Conservation (phyloP, 2,888 invertebrate species). For the Cataglyphis altisquamis region DNA sequence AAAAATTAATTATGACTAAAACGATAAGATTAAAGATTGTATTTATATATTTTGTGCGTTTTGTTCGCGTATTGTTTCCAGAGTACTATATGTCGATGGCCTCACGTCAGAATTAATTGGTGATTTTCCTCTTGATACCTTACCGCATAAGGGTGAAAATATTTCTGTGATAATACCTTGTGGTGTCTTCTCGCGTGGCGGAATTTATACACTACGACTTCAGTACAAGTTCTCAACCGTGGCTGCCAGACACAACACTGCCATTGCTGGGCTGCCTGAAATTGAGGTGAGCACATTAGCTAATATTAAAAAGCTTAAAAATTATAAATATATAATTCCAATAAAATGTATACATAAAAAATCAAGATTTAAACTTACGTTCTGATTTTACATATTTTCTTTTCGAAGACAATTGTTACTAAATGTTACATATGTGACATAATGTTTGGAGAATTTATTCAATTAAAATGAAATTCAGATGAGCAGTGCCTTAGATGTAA, state of each 20-base stretch:
- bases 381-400: neutral
- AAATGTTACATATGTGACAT: neutral
- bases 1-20: conserved; percentile 4
- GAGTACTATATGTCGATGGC: conserved; percentile 87
- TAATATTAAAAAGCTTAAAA: neutral
- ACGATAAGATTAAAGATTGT: neutral
- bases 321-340: neutral
- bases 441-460: neutral
- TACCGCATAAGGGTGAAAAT: conserved; percentile 77
- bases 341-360: neutral
- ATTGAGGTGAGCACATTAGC: conserved; percentile 73
- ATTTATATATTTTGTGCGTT: neutral
- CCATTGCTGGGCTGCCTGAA: conserved; percentile 69
- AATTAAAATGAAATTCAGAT: conserved; percentile 69
- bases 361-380: neutral
- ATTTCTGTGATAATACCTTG: conserved; percentile 88
- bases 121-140: conserved; percentile 79
- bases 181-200: conserved; percentile 92
- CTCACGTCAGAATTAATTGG: conserved; percentile 83
- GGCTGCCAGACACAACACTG: conserved; percentile 75
- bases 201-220: conserved; percentile 88
- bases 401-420: neutral
- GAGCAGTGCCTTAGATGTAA: conserved; percentile 90
- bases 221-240: conserved; percentile 77
- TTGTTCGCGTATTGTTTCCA: conserved; percentile 58